A percentile compares a stretch with the other conserved stretches of the same genome.
Conservation (phyloP, 1,140 invertebrate species). For the Drosophila parvula region DNA sequence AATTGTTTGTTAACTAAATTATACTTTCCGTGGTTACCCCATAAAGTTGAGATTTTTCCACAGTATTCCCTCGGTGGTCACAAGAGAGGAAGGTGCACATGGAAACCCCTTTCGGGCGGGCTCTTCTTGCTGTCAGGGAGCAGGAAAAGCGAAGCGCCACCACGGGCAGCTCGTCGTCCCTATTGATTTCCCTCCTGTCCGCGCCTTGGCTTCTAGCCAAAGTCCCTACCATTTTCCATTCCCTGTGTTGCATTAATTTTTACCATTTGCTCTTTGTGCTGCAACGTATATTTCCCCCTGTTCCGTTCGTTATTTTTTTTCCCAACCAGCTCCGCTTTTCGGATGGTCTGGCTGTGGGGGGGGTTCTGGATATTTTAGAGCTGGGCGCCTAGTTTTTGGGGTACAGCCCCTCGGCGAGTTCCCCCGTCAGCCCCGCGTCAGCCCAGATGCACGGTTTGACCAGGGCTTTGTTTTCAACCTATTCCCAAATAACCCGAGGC, state of each 20-base stretch:
- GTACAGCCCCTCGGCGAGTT: constrained; percentile 1
- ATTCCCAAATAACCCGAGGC: constrained; percentile 60
- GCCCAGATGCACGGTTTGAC: constrained; percentile 45
- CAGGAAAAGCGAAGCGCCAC: constrained; percentile 13
- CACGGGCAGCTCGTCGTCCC: constrained; percentile 17
- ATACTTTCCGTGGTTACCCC: neutral
- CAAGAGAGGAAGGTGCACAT: neutral
- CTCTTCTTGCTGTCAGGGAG: constrained; percentile 28
- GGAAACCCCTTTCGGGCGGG: neutral
- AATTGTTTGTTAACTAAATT: neutral
- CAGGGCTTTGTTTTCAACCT: constrained; percentile 55
- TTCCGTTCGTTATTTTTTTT: constrained; percentile 30
- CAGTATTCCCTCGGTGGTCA: neutral
- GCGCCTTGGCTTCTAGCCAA: constrained; percentile 59
- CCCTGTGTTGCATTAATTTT: constrained; percentile 59
- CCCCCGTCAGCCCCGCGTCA: constrained; percentile 1
- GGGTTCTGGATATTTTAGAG: constrained; percentile 32
- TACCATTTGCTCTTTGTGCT: constrained; percentile 64
- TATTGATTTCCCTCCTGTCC: constrained; percentile 25
- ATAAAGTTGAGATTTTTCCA: neutral
- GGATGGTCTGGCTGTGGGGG: neutral
- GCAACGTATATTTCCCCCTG: constrained; percentile 35
- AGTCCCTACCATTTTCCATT: constrained; percentile 21
- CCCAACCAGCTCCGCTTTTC: constrained; percentile 20
- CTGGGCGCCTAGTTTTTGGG: constrained; percentile 35